Base-by-base conservation (phyloP, 37 sponge, comb jelly and placozoan species). In the Hexactinellida sp. region DNA sequence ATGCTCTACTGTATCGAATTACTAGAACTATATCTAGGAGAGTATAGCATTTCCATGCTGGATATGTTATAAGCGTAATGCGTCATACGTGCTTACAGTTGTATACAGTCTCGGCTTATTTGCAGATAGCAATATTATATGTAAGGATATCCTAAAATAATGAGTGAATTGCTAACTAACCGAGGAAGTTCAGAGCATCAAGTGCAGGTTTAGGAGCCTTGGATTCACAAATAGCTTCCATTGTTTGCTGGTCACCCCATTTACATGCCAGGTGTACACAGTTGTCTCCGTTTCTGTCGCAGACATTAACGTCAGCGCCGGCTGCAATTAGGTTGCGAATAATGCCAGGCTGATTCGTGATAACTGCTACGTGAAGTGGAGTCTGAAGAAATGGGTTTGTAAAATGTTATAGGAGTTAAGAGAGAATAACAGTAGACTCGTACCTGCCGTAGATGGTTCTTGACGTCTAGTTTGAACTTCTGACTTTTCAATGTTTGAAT, bases 321-420 rank as follows among this genome's bases (percentile, higher is more conserved):
- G 85, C 86, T 36, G 87, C 63, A 30, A 91, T 88, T 0, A 94
- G 88, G n/a, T 89, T 9, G 37, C 86, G 54, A 0, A 91, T 92
- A 83, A 91, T 90, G 24, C 76, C 55, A 0, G 94, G 90, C 37
- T 94, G 94, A 24, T 84, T 55, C 1, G 94, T 94, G 86, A 94
- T 94, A 54, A 94, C 90, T 37, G 94, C 94, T 71, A 94, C 37
- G 54, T 94, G 94, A 0, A 94, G 92, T 38, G 94, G 94, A 7
- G 92, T 94, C 94, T 94, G 54, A 1, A 38, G n/a, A 24, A 39
- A 37, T 24, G 76, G 10, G n/a, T n/a, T n/a, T n/a, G 54, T 37
- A 83, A 54, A 37, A 47, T 32, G 0, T 0, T 0, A 88, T 24
- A 5, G 36, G 25, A 32, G 30, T 5, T 63, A 9, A 86, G 76